Conservation (phyloP, 2,113 vertebrate species). For the Nesospiza acunhae region DNA sequence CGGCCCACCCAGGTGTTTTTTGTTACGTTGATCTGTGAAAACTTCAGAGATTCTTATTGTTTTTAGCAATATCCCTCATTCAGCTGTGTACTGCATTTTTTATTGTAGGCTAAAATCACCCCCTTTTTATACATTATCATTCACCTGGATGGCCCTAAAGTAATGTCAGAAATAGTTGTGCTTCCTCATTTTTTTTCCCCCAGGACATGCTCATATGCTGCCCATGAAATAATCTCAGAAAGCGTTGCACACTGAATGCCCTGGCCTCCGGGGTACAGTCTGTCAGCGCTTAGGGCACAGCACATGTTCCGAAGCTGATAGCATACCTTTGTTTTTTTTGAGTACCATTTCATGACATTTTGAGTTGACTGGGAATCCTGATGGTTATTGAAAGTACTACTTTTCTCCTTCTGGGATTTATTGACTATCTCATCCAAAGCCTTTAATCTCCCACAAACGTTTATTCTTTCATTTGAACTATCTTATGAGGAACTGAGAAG, state of each 20-base stretch:
- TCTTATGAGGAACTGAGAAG: neutral
- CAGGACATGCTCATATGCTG: neutral
- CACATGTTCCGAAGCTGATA: neutral
- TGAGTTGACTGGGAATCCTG: neutral
- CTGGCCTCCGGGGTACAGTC: neutral
- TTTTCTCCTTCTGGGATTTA: neutral
- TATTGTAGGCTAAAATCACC: neutral
- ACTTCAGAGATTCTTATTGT: neutral
- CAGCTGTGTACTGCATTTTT: neutral
- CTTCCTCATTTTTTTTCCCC: neutral
- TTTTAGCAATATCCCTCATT: neutral
- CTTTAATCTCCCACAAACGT: neutral
- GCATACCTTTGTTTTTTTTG: neutral
- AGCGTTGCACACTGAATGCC: neutral
- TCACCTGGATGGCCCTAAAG: neutral
- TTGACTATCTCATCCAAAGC: neutral
- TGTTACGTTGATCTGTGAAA: neutral
- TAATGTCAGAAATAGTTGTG: neutral
- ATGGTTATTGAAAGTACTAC: neutral
- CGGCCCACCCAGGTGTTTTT: neutral
- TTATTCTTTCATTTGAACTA: neutral
- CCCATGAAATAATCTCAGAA: neutral
- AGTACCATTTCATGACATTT: neutral
- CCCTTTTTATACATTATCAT: neutral
- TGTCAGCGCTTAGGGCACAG: neutral